A percentile compares a stretch with the other conserved stretches of the same genome.
These are phyloP conservation scores for Phortica okadai DNA, from an alignment of 2,888 invertebrate species.

Conservation along the genomic window DNA sequence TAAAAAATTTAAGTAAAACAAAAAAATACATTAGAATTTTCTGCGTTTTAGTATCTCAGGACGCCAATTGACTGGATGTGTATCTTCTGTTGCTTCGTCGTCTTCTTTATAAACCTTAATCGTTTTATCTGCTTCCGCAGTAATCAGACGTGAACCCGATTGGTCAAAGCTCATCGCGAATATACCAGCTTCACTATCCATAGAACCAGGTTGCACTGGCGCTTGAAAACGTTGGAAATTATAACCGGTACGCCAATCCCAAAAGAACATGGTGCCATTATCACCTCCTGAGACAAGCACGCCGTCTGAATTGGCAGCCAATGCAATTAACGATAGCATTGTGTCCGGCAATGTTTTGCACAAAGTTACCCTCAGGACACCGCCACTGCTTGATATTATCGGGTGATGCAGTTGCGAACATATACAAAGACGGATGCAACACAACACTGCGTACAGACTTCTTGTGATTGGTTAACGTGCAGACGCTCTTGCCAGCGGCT, in stretches of 20 bases:
- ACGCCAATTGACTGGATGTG: conserved; percentile 97
- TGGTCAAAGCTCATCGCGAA: conserved; percentile 97
- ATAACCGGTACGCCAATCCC: conserved; percentile 99
- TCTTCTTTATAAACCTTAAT: conserved; percentile 99
- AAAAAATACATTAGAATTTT: conserved; percentile 82
- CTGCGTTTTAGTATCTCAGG: conserved; percentile 96
- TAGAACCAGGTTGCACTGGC: conserved; percentile 98
- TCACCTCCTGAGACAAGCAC: conserved; percentile 98
- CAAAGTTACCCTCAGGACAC: conserved; percentile 97
- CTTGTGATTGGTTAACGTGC: conserved; percentile 98
- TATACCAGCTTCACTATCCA: conserved; percentile 99
- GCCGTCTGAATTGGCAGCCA: conserved; percentile 93
- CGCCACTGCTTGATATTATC: conserved; percentile 99
- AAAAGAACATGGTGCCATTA: conserved; percentile 97
- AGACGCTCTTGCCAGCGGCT: conserved; percentile 94
- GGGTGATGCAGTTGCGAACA: conserved; percentile 98
- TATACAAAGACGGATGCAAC: conserved; percentile 87
- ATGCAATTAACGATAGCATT: conserved; percentile 97
- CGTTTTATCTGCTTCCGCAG: conserved; percentile 99
- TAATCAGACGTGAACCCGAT: conserved; percentile 95
- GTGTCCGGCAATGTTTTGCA: conserved; percentile 97
- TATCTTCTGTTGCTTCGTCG: conserved; percentile 95
- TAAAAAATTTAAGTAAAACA: conserved; percentile 77
- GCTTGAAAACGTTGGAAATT: conserved; percentile 97
- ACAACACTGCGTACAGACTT: conserved; percentile 91